Evolutionary conservation across 2,113 vertebrate genomes (phyloP).

Genomic region (Salvator merianae): DNA sequence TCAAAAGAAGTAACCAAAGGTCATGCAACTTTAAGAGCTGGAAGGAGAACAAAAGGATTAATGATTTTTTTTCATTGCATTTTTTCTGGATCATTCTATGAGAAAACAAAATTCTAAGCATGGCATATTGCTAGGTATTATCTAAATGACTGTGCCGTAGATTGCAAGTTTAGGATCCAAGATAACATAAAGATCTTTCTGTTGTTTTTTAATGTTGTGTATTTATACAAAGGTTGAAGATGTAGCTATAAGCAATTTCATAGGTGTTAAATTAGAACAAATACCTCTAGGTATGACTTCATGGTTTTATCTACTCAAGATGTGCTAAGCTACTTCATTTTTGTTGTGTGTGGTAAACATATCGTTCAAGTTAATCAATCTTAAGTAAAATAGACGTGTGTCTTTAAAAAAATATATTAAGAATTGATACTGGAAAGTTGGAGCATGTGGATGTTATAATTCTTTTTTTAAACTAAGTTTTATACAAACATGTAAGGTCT

Average conservation of each 20-base stretch:
- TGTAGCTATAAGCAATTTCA: neutral
- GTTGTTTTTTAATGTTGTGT: neutral
- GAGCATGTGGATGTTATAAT: neutral
- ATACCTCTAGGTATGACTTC: neutral
- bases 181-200: neutral
- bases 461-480: neutral
- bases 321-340: neutral
- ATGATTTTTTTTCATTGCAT: slow-evolving; percentile 19
- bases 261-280: slow-evolving; percentile 16
- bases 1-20: slow-evolving; percentile 52
- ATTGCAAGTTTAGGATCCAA: neutral
- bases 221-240: neutral
- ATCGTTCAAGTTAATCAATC: neutral
- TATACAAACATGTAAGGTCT: neutral
- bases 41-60: slow-evolving; percentile 47
- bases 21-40: slow-evolving; percentile 28
- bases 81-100: slow-evolving; percentile 20
- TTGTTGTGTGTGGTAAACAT: slow-evolving; percentile 2
- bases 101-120: slow-evolving; percentile 24
- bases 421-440: neutral
- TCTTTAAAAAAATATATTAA: neutral
- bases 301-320: neutral
- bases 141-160: neutral
- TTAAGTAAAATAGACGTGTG: neutral
- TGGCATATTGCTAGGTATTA: slow-evolving; percentile 7